Evolutionary conservation across 2,888 invertebrate genomes (phyloP), one percentile per base, ranked within the genome.

Genomic region (Nasonovia ribisnigri): DNA sequence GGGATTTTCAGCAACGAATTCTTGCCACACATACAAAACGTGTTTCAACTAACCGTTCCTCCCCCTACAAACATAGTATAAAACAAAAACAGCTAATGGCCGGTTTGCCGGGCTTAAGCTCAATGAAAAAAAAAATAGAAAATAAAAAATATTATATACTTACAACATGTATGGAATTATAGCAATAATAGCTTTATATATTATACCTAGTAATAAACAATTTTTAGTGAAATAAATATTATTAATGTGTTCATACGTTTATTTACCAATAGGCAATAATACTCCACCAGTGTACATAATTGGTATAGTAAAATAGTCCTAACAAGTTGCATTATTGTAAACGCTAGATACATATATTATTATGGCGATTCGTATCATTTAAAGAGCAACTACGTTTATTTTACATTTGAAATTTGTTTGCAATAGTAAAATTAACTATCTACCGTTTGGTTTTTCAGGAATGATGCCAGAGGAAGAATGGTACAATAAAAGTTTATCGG

Each of bases 401-500:
- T 36, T 24, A 77, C 20, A 36, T 16, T 77, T 20, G 77, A 36
- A 36, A 77, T 20, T 77, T 77, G 77, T 77, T 77, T 36, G 6
- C 8, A 77, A 77, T 36, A 20, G 8, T 77, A 42, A 77, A 36
- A 20, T 77, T 54, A 77, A 77, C 36, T 36, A 36, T 77, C 57
- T 88, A 84, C 96, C 84, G 5, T 92, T 88, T 20, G 42, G 16
- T 77, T 92, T 77, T 88, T 77, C 96, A 98, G 98, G 98, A 95
- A 98, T 98, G 98, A 98, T 97, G 95, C 97, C 98, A 90, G 98
- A 98, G 96, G 99, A 98, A 96, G 99, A 99, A 96, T 99, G 99
- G 99, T 99, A 99, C 97, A 99, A 99, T 97, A 99, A 99, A 96
- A 99, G 99, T 95, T 97, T 99, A 95, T 99, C 99, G 94, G 99